Percentiles rank a stretch among this genome's conserved stretches.
Evolutionary conservation across 2,888 invertebrate species (phyloP).

Genomic region (Melieria omissa): DNA sequence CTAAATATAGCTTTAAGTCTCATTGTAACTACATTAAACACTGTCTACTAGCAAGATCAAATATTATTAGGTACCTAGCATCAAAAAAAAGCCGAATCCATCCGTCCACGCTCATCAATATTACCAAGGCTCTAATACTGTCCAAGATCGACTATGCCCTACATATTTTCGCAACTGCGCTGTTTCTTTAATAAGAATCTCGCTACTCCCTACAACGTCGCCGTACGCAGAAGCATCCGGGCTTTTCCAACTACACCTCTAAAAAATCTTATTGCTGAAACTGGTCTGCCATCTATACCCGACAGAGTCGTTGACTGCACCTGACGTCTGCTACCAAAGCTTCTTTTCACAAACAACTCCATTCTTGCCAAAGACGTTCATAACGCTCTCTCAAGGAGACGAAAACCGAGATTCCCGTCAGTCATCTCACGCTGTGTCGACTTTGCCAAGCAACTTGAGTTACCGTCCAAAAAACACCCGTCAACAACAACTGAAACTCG

Average conservation of each 20-base stretch:
- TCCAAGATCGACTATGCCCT: neutral
- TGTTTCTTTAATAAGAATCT: neutral
- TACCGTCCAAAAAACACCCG: too few species aligned
- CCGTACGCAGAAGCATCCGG: conserved; percentile 3
- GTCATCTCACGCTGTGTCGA: too few species aligned
- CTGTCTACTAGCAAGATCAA: neutral
- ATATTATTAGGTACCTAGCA: conserved; percentile 7
- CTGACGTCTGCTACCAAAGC: too few species aligned
- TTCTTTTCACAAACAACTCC: too few species aligned
- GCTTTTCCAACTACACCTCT: neutral
- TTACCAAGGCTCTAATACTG: neutral
- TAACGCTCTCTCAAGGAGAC: too few species aligned
- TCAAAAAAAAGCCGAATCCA: neutral
- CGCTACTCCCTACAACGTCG: neutral
- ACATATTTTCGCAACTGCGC: neutral
- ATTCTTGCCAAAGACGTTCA: too few species aligned
- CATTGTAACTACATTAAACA: conserved; percentile 3
- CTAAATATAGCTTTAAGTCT: too few species aligned
- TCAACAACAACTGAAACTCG: too few species aligned
- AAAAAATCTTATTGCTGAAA: conserved; percentile 9
- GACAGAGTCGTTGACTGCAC: too few species aligned
- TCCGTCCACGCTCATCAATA: neutral
- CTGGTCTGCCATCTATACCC: conserved; percentile 9
- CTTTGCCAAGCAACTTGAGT: too few species aligned
- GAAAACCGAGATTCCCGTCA: too few species aligned